These are phyloP conservation scores for Thera obeliscata DNA, from an alignment of 2,888 invertebrate genomes.

Conservation along the genomic window DNA sequence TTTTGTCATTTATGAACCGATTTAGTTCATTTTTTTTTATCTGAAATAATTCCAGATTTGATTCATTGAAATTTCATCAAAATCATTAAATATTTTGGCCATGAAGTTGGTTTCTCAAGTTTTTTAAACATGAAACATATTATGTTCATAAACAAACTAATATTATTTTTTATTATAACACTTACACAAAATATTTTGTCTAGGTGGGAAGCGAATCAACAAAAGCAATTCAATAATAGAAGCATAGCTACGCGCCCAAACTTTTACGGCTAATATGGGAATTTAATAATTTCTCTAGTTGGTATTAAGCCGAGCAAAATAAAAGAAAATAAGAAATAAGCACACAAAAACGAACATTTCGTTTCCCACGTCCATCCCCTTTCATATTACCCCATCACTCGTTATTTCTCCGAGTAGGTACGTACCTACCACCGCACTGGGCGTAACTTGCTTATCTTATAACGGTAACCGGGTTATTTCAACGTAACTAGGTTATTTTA, in stretches of 20 bases:
- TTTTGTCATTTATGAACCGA: too few species aligned
- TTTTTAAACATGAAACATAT: too few species aligned
- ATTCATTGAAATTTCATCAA: too few species aligned
- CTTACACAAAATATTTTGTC: too few species aligned
- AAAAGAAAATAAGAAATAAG: slow-evolving; percentile 7
- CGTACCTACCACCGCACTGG: not conserved
- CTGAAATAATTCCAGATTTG: too few species aligned
- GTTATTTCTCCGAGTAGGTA: slow-evolving; percentile 29
- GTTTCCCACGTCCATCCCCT: slow-evolving; percentile 22
- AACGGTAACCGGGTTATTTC: slow-evolving; percentile 31
- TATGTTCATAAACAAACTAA: too few species aligned
- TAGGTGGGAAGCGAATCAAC: too few species aligned
- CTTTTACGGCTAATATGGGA: not conserved
- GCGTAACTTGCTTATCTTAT: slow-evolving; percentile 26
- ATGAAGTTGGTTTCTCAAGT: too few species aligned
- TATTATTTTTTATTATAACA: too few species aligned
- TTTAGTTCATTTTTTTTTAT: too few species aligned
- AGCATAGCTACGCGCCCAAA: not conserved
- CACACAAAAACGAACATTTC: slow-evolving; percentile 6
- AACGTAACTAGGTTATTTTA: slow-evolving; percentile 32
- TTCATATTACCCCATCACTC: slow-evolving; percentile 25
- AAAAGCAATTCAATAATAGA: too few species aligned
- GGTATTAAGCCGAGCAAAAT: not conserved
- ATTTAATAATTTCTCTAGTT: not conserved
- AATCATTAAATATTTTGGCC: too few species aligned